phyloP scores from a whole-genome alignment of 2,888 invertebrate genomes.

The Hylaea fasciaria region DNA sequence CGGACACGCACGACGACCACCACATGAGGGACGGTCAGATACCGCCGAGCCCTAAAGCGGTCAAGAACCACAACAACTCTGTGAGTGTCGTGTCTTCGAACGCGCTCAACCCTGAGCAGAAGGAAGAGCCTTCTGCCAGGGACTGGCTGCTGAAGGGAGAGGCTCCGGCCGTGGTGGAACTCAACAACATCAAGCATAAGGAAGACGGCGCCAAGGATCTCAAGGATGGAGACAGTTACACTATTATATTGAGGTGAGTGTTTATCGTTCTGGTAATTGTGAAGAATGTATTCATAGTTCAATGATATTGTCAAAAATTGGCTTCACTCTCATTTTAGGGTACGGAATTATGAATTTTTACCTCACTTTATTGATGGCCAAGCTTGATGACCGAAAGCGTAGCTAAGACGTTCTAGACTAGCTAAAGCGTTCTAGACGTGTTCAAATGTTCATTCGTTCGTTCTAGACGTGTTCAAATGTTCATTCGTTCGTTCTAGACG shows the following conservation, averaged over 20 bases:
- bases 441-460: too few relatives aligned
- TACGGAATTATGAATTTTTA: too few relatives aligned
- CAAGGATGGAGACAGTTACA: slow-evolving; percentile 88
- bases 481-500: too few relatives aligned
- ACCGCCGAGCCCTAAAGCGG: slow-evolving; percentile 74
- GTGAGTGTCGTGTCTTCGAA: slow-evolving; percentile 81
- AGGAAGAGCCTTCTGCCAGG: slow-evolving; percentile 74
- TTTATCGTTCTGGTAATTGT: background rate
- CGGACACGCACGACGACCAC: slow-evolving; percentile 88
- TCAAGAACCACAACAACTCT: slow-evolving; percentile 74
- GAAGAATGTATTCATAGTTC: background rate
- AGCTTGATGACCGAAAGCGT: too few relatives aligned
- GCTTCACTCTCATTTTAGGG: too few relatives aligned
- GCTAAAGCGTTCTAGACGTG: too few relatives aligned
- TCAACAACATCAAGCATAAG: slow-evolving; percentile 80
- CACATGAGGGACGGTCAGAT: slow-evolving; percentile 78
- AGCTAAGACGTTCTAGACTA: too few relatives aligned
- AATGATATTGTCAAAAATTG: too few relatives aligned
- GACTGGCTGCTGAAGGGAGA: slow-evolving; percentile 77
- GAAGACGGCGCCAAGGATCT: slow-evolving; percentile 76
- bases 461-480: too few relatives aligned
- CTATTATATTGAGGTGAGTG: slow-evolving; percentile 88
- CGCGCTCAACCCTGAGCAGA: slow-evolving; percentile 69
- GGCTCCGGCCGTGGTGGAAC: slow-evolving; percentile 71
- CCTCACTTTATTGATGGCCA: too few relatives aligned